Evolutionary conservation across 1,140 invertebrate species (phyloP), one percentile per base, ranked within the genome.

Genomic region (Drosophila biarmipes): DNA sequence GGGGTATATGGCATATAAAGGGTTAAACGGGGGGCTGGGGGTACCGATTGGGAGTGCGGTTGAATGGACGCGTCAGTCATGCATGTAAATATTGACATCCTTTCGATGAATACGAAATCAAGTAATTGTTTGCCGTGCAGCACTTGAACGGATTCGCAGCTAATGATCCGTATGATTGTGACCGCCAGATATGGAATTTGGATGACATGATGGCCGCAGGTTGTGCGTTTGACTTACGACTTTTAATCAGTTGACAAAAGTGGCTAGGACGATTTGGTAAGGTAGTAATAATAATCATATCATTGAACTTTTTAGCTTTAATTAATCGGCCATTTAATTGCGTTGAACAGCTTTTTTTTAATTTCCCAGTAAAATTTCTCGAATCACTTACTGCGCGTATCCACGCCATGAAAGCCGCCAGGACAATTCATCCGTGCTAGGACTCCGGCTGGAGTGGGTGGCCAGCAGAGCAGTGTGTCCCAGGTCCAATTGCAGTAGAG

Each of bases 381-480:
- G 0, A 43, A 6, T 21, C 69, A 94, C 95, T 95, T 93, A 97
- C 96, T 96, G 63, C 93, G 94, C 12, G 94, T 93, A 80, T 96
- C 95, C 49, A 96, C 93, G 45, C 96, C 96, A 63, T 95, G 95
- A 38, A 93, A 93, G 8, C 93, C 92, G 12, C 73, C 67, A 1
- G 96, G 96, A 92, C 96, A 97, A 76, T 93, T 93, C 79, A 95
- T 94, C 37, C 92, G 93, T 10, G 93, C 93, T 2, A 93, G 93
- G 1, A 93, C 93, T 3, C 94, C 95, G 4, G 95, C 94, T 64
- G 92, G 93, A 7, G 95, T 96, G 1, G 96, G 94, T 7, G 95
- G 95, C 96, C 96, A 97, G 82, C 96, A 97, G 4, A 96, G 93
- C 53, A 95, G 93, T 8, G 93, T 93, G 91, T 97, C 96, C 94